Evolutionary conservation across 2,113 vertebrate genomes (phyloP), one percentile per base, ranked within the genome.

Genomic region (Podiceps cristatus): DNA sequence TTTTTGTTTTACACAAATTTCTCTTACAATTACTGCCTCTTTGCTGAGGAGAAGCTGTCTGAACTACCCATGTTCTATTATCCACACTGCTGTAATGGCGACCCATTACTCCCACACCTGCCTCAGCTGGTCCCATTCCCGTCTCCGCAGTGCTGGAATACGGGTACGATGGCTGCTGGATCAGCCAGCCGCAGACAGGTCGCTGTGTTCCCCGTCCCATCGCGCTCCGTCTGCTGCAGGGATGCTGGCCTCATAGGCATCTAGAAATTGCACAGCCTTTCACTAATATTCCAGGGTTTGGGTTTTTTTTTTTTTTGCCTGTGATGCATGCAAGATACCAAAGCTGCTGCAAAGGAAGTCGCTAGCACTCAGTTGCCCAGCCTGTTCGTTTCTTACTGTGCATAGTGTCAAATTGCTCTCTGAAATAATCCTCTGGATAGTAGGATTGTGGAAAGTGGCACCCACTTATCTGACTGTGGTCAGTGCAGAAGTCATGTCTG

Each of bases 101-200:
- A 35, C 37, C 25, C 80, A 27, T 73, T 25, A 42, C 19, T 62
- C 25, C 69, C n/a, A 33, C 74, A 81, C 25, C 71, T 73, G 84
- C 28, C 69, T 31, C 69, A 18, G 47, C 67, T 64, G 58, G 47
- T 77, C 53, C 63, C 73, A 52, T 60, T 93, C 80, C 90, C 28
- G 0, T 31, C 35, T 80, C 77, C 1, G 3, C 80, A 69, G 68
- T 16, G 58, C 84, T 73, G 59, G 80, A 86, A 72, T 10, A 63
- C 1, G 37, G 66, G 37, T 45, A 33, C 0, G 0, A 1, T 31
- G 84, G 72, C 67, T 80, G 63, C 44, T 76, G 0, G 0, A 7
- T 28, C 55, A 68, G 74, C 49, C 64, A 88, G 78, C 55, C 24
- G 1, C 60, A 56, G 37, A 23, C 64, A 71, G 80, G 37, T 88